Evolutionary conservation across 2,113 vertebrate genomes (phyloP).

Genomic region (Anhinga rufa): DNA sequence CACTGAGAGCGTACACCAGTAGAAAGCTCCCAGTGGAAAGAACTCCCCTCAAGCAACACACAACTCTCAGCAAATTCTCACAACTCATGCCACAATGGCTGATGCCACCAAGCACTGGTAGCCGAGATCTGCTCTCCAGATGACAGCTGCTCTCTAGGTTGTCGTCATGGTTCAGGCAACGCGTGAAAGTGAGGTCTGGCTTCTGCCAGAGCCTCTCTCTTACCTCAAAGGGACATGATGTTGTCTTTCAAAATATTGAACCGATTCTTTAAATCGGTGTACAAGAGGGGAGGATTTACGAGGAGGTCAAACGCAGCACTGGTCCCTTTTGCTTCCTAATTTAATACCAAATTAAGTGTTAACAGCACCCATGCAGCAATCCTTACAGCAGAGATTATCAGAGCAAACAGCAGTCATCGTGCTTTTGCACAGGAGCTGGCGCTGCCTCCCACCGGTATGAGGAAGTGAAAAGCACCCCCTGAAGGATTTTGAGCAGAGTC

Average conservation of each 20-base stretch:
- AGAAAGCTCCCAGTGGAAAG: not conserved
- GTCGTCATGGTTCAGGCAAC: not conserved
- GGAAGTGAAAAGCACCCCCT: not conserved
- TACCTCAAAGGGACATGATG: not conserved
- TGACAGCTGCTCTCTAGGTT: not conserved
- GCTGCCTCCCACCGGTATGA: not conserved
- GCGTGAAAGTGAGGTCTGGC: not conserved
- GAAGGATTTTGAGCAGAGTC: not conserved
- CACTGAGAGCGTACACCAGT: accelerated
- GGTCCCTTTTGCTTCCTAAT: not conserved
- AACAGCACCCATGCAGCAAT: not conserved
- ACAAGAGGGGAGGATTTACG: not conserved
- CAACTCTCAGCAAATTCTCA: not conserved
- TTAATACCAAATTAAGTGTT: not conserved
- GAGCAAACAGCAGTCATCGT: not conserved
- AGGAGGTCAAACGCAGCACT: not conserved
- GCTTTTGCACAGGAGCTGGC: not conserved
- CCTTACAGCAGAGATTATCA: not conserved
- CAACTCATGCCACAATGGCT: not conserved
- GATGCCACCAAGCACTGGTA: not conserved
- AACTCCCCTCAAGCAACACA: not conserved
- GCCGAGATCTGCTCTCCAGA: not conserved
- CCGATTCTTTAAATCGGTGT: not conserved
- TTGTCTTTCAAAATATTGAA: not conserved
- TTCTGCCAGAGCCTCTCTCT: not conserved